Evolutionary conservation across 2,797 vertebrate species (phyloP), one percentile per base, ranked within the genome.

Genomic region (Propithecus perrieri): DNA sequence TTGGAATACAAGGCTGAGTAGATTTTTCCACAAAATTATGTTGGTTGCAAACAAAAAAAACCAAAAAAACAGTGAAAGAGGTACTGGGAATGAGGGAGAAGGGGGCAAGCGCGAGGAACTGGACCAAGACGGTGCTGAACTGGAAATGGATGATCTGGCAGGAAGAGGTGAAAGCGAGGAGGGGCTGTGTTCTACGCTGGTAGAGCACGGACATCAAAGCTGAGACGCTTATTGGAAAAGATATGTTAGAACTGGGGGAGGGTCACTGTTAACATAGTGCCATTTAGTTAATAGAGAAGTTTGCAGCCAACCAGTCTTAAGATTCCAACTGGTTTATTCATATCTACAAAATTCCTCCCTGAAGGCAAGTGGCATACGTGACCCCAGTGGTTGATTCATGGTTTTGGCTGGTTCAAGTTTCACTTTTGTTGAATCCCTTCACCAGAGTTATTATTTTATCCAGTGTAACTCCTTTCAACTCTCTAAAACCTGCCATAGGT

Each of bases 21-120:
- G 26, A 67, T 20, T 43, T 86, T 85, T 78, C 33, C 80, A 86
- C 53, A 91, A 76, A 81, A 61, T 55, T 80, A 55, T 55, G 20
- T 59, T n/a, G 24, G 48, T 20, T 67, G 33, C 28, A 75, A 88
- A 57, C 33, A 53, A 75, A 69, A 57, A 11, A 81, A 88, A 46
- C 67, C 6, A 69, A 20, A 48, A 50, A 53, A 28, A 5, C 6
- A 43, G 46, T 13, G 7, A 87, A 80, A 65, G 48, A 63, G 46
- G 59, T 11, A 13, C 2, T 28, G 9, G 53, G 38, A 20, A 4
- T 30, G 38, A 57, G 30, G n/a, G 28, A 72, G 10, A 46, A n/a
- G 24, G 17, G 18, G 6, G 0, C 1, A 0, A n/a, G 26, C 41
- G 10, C 12, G 15, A 53, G 38, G 75, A 67, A 43, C 0, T 35